These are phyloP conservation scores for Allobates femoralis DNA, from an alignment of 2,797 vertebrate genomes.

Conservation along the genomic window DNA sequence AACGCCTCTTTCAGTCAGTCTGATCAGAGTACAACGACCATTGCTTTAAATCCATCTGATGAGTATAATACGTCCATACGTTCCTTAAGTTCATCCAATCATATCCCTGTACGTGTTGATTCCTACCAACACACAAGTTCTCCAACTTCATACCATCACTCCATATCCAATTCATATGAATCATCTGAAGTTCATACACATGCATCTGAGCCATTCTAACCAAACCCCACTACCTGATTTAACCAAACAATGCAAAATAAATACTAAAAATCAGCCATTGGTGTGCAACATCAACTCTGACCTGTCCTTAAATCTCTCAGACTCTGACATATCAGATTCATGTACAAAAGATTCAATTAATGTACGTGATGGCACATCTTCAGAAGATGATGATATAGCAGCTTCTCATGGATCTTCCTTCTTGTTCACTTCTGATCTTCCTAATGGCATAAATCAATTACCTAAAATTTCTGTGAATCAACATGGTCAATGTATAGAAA, in stretches of 20 bases:
- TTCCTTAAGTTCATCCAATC: neutral
- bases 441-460: neutral
- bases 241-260: neutral
- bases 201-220: neutral
- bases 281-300: neutral
- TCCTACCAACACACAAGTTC: neutral
- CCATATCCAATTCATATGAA: neutral
- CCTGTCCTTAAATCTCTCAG: neutral
- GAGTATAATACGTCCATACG: neutral
- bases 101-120: neutral
- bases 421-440: neutral
- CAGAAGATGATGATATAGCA: neutral
- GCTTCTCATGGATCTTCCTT: neutral
- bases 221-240: neutral
- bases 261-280: neutral
- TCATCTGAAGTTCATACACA: neutral
- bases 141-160: neutral
- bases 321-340: neutral
- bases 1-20: neutral
- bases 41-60: neutral
- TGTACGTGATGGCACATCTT: neutral
- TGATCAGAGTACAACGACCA: neutral
- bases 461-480: neutral
- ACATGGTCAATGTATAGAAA: neutral
- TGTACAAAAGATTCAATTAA: neutral